Evolutionary conservation across 1,140 invertebrate genomes (phyloP), one percentile per base, ranked within the genome.

Genomic region (Zaprionus vittiger): DNA sequence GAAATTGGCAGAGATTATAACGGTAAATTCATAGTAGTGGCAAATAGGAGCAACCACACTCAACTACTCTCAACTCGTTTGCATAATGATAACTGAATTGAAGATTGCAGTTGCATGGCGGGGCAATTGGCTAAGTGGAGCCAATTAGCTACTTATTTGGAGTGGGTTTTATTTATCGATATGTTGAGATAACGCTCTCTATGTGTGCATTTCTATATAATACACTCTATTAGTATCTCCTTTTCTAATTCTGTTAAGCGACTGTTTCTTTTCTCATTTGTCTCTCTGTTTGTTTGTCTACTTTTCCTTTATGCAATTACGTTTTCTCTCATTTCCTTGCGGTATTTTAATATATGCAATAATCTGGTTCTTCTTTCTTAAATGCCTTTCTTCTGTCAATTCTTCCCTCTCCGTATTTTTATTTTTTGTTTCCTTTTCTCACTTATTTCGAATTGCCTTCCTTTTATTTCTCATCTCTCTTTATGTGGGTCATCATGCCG

Each of bases 1-100:
- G 34, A 47, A 22, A 52, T 65, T 61, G 54, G 44, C 44, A 38
- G 22, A 22, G 31, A 22, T 28, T 60, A 31, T 26, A 47, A 34
- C 26, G 28, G 26, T 26, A 49, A 6, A 60, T 49, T 22, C 20
- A 4, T 22, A 26, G 41, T 6, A 31, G n/a, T 9, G 7, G 44
- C 17, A 49, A 22, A 22, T 52, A 22, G 7, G n/a, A n/a, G 41
- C 41, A 47, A 52, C n/a, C 20, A 11, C 20, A 20, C 44, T 49
- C 17, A 6, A 47, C 20, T 49, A 20, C 20, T 49, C 47, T 49
- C 47, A 52, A 52, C 47, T 52, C n/a, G 47, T 52, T 52, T 52
- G 47, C 22, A 52, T 52, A 24, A 47, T 47, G 41, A 47, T 17
- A 47, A 17, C 7, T 17, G 41, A 47, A 47, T 7, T 7, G 41